These are phyloP conservation scores for Spermophilus dauricus DNA, from an alignment of 2,113 vertebrate genomes.

Conservation along the genomic window DNA sequence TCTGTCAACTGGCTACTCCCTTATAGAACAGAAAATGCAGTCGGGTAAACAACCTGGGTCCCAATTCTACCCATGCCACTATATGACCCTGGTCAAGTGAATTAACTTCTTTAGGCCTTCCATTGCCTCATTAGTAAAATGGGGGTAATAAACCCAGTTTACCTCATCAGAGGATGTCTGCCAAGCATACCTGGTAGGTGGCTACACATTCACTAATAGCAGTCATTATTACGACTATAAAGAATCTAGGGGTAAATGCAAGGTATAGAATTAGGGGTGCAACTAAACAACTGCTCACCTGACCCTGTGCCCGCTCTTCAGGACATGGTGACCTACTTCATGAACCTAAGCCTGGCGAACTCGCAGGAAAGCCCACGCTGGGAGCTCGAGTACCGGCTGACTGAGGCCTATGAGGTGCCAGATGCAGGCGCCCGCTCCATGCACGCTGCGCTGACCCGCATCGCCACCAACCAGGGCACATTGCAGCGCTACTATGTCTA, in stretches of 20 bases:
- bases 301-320: constrained; percentile 74
- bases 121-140: constrained; percentile 17
- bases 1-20: not conserved
- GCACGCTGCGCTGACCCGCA: constrained; percentile 89
- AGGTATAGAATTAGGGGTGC: not conserved
- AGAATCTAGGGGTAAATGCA: not conserved
- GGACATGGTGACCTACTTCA: constrained; percentile 95
- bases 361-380: constrained; percentile 83
- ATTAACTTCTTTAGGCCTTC: not conserved
- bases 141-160: not conserved
- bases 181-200: not conserved
- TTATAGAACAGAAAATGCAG: not conserved
- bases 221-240: no score
- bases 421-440: constrained; percentile 92
- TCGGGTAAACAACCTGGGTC: not conserved
- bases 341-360: constrained; percentile 94
- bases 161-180: not conserved
- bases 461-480: constrained; percentile 80
- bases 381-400: constrained; percentile 95
- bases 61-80: not conserved
- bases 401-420: constrained; percentile 90
- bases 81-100: not conserved
- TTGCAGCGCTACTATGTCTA: constrained; percentile 94
- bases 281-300: not conserved
- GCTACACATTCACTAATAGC: not conserved